phyloP scores from a whole-genome alignment of 2,888 invertebrate species.

The Xestia sexstrigata region DNA sequence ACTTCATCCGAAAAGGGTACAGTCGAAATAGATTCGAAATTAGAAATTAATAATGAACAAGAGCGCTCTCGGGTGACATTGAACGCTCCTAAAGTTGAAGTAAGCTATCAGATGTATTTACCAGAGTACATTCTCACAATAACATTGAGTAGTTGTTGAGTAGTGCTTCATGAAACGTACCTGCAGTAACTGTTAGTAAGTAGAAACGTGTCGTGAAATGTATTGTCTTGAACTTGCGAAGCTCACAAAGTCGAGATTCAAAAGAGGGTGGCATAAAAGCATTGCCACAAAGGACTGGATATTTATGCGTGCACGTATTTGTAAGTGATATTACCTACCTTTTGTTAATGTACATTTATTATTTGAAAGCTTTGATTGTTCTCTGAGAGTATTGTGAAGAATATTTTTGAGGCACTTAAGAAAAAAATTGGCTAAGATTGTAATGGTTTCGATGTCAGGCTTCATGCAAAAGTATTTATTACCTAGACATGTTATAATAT shows the following conservation, averaged over 20 bases:
- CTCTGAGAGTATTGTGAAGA: constrained; percentile 2
- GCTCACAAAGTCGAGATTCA: constrained; percentile 56
- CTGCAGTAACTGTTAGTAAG: constrained; percentile 30
- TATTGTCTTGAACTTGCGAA: constrained; percentile 62
- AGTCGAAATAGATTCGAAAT: constrained; percentile 46
- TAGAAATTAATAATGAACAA: constrained; percentile 50
- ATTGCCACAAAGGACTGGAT: constrained; percentile 45
- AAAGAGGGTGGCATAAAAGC: constrained; percentile 60
- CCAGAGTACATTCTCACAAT: constrained; percentile 29
- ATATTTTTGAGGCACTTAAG: not conserved
- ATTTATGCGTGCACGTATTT: constrained; percentile 52
- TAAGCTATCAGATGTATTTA: constrained; percentile 30
- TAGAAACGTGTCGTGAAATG: constrained; percentile 44
- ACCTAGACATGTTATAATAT: too few species aligned
- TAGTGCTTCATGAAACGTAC: constrained; percentile 35
- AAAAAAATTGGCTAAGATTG: not conserved
- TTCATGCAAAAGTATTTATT: not conserved
- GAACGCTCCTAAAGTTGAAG: constrained; percentile 25
- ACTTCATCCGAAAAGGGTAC: constrained; percentile 45
- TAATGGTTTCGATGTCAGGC: not conserved
- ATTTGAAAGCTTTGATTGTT: constrained; percentile 53
- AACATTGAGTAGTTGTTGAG: constrained; percentile 39
- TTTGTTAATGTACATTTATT: constrained; percentile 47
- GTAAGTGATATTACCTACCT: constrained; percentile 52
- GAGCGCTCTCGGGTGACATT: constrained; percentile 28